These are phyloP conservation scores for Pteruthius melanotis DNA, from an alignment of 2,113 vertebrate genomes.

Conservation along the genomic window DNA sequence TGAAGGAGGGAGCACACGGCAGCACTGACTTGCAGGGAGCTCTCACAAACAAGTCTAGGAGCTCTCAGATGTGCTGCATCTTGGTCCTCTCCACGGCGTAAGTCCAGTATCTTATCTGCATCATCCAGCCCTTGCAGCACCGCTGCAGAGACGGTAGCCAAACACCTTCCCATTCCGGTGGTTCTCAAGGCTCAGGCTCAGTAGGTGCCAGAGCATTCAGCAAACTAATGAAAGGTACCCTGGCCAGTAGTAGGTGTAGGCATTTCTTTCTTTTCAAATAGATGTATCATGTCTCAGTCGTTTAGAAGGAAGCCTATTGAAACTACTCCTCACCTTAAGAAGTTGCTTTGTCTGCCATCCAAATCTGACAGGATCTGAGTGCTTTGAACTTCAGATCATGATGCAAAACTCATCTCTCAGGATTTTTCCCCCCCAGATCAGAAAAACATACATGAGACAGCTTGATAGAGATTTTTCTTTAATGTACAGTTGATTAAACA, in stretches of 20 bases:
- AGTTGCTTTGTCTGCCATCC: not conserved
- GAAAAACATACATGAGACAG: not conserved
- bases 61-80: not conserved
- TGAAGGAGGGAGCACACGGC: not conserved
- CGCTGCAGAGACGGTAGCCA: too few relatives aligned
- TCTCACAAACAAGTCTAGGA: not conserved
- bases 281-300: not conserved
- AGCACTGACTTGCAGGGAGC: not conserved
- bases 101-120: accelerated
- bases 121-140: too few relatives aligned
- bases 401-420: not conserved
- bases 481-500: not conserved
- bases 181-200: not conserved
- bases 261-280: not conserved
- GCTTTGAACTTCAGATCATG: not conserved
- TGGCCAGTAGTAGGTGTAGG: not conserved
- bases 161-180: not conserved
- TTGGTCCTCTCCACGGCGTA: not conserved
- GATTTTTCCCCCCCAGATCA: not conserved
- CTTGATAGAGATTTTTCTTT: not conserved
- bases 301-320: not conserved
- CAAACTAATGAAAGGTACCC: not conserved
- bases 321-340: not conserved
- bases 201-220: not conserved
- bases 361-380: not conserved